Percentiles rank a stretch among this genome's conserved stretches.
Conservation (phyloP, 2,888 invertebrate species). For the Stegophylla sp. region DNA sequence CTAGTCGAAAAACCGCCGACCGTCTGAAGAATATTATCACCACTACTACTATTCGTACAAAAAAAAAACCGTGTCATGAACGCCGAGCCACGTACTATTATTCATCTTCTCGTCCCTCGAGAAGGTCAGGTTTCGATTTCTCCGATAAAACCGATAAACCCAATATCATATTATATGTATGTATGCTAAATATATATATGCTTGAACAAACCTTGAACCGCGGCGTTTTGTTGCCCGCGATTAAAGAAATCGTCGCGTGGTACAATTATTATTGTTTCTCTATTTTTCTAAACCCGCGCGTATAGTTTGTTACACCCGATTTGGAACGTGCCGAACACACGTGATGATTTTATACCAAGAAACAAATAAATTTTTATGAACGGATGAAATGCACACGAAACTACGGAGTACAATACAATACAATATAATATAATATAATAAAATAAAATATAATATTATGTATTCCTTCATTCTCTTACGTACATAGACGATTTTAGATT, state of each 20-base stretch:
- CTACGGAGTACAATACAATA: no score
- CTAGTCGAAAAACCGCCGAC: constrained; percentile 8
- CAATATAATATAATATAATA: no score
- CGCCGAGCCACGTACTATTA: constrained; percentile 20
- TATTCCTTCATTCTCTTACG: background rate
- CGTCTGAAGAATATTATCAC: no score
- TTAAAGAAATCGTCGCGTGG: constrained; percentile 13
- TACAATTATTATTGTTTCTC: background rate
- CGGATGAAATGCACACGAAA: background rate
- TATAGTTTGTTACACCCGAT: background rate
- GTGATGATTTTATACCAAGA: constrained; percentile 19
- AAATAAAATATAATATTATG: background rate
- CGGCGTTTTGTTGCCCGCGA: background rate
- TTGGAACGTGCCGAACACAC: background rate
- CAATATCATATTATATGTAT: background rate
- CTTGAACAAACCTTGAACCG: constrained; percentile 12
- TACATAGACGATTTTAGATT: background rate
- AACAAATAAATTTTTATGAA: background rate
- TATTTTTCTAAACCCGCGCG: background rate
- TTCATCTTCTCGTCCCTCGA: constrained; percentile 44
- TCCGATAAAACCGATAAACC: constrained; percentile 29
- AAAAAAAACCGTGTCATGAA: constrained; percentile 49
- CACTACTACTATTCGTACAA: constrained; percentile 9
- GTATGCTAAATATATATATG: background rate
- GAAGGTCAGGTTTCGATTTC: constrained; percentile 56